Conservation (phyloP, 1,140 invertebrate genomes). For the Ylistrum balloti region DNA sequence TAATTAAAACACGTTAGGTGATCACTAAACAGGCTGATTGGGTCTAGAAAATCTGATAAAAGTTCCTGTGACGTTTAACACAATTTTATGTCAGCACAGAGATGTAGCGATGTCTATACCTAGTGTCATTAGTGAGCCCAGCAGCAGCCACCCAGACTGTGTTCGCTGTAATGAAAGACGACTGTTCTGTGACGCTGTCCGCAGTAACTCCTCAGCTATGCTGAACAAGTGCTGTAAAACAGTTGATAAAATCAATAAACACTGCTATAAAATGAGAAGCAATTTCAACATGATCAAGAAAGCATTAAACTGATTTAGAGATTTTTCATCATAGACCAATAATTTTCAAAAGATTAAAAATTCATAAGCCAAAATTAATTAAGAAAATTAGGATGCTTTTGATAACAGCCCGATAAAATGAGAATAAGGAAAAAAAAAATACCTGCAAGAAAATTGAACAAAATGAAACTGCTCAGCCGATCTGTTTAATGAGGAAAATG, state of each 20-base stretch:
- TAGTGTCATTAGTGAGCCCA: conserved; percentile 97
- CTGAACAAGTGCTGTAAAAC: conserved; percentile 93
- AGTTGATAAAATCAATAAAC: conserved; percentile 46
- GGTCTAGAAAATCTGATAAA: neutral
- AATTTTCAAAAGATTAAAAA: neutral
- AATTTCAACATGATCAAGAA: neutral
- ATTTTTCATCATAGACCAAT: neutral
- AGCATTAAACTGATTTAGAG: neutral
- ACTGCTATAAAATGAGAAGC: neutral
- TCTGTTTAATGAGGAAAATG: neutral
- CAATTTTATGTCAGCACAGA: neutral
- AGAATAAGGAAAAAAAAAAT: too few relatives aligned
- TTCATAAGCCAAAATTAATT: too few relatives aligned
- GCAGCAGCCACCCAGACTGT: conserved; percentile 98
- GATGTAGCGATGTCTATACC: conserved; percentile 84
- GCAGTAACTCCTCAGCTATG: conserved; percentile 96
- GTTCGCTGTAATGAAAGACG: conserved; percentile 96
- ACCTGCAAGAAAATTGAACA: neutral
- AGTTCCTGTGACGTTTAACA: neutral
- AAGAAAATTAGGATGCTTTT: neutral
- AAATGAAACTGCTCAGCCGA: neutral
- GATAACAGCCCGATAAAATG: neutral
- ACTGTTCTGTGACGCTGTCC: conserved; percentile 98
- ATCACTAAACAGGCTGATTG: neutral
- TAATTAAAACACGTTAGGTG: neutral